Evolutionary conservation across 2,113 vertebrate species (phyloP).

Genomic region (Eleginops maclovinus): DNA sequence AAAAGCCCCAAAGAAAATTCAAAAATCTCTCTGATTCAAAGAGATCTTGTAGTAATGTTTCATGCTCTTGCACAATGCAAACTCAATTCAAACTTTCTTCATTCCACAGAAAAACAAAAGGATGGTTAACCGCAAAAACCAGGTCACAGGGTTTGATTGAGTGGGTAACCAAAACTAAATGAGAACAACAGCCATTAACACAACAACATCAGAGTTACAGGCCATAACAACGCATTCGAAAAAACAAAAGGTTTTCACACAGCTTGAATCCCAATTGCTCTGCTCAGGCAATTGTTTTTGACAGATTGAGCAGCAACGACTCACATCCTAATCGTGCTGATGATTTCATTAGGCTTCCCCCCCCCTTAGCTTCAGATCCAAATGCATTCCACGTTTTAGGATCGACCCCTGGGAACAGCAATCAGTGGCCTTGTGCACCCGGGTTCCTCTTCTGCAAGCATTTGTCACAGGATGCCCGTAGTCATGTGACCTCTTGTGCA

Average conservation of each 20-base stretch:
- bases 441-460: constrained; percentile 12
- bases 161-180: constrained; percentile 29
- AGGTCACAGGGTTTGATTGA: constrained; percentile 47
- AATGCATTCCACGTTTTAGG: constrained; percentile 36
- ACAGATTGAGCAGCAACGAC: constrained; percentile 32
- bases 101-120: constrained; percentile 40
- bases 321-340: constrained; percentile 58
- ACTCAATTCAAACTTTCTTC: constrained; percentile 49
- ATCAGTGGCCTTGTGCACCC: constrained; percentile 22
- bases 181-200: constrained; percentile 41
- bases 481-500: constrained; percentile 49
- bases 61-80: constrained; percentile 54
- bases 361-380: constrained; percentile 43
- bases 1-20: constrained; percentile 50
- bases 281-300: constrained; percentile 56
- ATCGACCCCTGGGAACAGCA: constrained; percentile 42
- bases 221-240: constrained; percentile 7
- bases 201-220: constrained; percentile 24
- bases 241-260: constrained; percentile 52
- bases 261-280: constrained; percentile 52
- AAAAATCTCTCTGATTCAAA: constrained; percentile 49
- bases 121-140: constrained; percentile 40
- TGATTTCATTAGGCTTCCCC: constrained; percentile 63
- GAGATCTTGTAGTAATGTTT: constrained; percentile 65
- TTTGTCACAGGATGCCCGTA: constrained; percentile 42